These are phyloP conservation scores for Cyclina sinensis DNA, from an alignment of 1,140 invertebrate genomes.

Conservation along the genomic window DNA sequence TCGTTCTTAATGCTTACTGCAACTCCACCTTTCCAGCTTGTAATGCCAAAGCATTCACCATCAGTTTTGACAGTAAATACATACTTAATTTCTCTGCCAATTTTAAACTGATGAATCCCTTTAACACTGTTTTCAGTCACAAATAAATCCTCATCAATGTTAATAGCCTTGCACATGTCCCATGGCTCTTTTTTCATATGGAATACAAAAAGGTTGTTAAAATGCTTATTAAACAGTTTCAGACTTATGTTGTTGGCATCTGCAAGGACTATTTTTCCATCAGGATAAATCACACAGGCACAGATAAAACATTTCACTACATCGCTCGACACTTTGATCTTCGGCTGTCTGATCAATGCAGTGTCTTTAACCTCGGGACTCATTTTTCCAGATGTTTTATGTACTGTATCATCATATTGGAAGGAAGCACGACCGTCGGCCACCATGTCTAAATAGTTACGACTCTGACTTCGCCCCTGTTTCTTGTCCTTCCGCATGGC, in stretches of 20 bases:
- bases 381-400: background rate
- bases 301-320: constrained; percentile 57
- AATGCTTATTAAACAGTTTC: constrained; percentile 60
- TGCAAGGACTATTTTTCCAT: constrained; percentile 48
- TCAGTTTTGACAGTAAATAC: constrained; percentile 58
- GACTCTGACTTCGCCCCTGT: background rate
- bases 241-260: constrained; percentile 61
- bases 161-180: constrained; percentile 54
- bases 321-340: constrained; percentile 27
- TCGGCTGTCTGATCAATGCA: constrained; percentile 5
- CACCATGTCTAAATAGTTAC: constrained; percentile 43
- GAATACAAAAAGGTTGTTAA: constrained; percentile 37
- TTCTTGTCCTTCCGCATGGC: constrained; percentile 60
- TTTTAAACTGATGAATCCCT: constrained; percentile 56
- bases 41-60: constrained; percentile 61
- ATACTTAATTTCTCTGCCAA: constrained; percentile 46
- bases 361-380: background rate
- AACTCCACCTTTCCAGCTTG: constrained; percentile 53
- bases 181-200: constrained; percentile 61
- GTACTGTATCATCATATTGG: background rate
- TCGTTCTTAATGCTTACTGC: constrained; percentile 53
- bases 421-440: constrained; percentile 40
- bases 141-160: constrained; percentile 36
- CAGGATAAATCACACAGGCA: constrained; percentile 26
- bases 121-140: constrained; percentile 38